Percentiles rank a stretch among this genome's conserved stretches.
Evolutionary conservation across 2,797 vertebrate species (phyloP).

Genomic region (Otolemur crassicaudatus): DNA sequence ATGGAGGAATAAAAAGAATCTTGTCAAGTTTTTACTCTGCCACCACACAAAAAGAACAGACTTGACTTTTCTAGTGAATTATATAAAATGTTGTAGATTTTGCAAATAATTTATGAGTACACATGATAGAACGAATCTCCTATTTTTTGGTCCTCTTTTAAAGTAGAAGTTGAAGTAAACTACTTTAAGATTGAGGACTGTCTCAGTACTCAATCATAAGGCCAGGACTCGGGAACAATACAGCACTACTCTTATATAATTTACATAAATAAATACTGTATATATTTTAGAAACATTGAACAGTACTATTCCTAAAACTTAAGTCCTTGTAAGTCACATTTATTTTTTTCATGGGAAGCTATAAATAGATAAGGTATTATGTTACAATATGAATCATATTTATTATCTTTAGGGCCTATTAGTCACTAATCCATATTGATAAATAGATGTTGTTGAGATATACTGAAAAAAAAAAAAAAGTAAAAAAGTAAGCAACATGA

Average conservation of each 20-base stretch:
- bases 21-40: neutral
- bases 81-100: conserved; percentile 7
- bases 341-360: neutral
- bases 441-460: neutral
- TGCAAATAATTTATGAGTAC: neutral
- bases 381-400: neutral
- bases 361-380: neutral
- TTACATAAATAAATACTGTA: neutral
- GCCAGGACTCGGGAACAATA: neutral
- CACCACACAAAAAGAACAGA: neutral
- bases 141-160: neutral
- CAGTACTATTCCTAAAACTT: neutral
- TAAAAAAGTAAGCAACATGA: neutral
- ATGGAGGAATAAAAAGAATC: neutral
- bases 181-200: neutral
- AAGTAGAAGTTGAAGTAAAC: neutral
- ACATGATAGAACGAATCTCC: neutral
- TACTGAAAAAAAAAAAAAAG: neutral
- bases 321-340: neutral
- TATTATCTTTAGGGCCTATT: neutral
- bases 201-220: neutral
- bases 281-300: neutral
- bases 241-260: neutral
- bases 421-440: neutral
- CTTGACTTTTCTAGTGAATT: neutral